Base-by-base conservation (phyloP, 2,888 invertebrate genomes). In the Lamproptera curius region DNA sequence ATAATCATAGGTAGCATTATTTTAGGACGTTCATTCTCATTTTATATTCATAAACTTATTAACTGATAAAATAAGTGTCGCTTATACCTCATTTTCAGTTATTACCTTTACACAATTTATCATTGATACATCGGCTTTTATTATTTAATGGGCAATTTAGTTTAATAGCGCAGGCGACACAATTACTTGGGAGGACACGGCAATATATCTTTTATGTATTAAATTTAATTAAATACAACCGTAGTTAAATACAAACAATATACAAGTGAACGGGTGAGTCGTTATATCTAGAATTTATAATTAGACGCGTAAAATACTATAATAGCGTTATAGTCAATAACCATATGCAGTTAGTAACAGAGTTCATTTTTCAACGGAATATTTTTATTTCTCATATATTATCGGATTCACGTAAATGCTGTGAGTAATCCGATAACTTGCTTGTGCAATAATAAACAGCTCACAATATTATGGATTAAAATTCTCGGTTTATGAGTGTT, bases 241-340 rank as follows among this genome's bases (percentile, higher is more conserved):
- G 48, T 23, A 16, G 13, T 38, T 42, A 38, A 42, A 47, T 42
- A 38, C 34, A 42, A 38, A 48, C 38, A 42, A 48, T 48, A 48
- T 42, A 38, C 33, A 3, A 34, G 31, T 36, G 37, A 6, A 36
- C 31, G 36, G 37, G 11, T 11, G 23, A 33, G 42, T 42, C 47
- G 42, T 48, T 42, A 42, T 16, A 38, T 42, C 34, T 23, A 48
- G 42, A 48, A 48, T 38, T 48, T 48, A 48, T 42, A 42, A 48
- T 37, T 48, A 42, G 38, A 34, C 34, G 47, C 37, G 37, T 33
- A 42, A n/a, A n/a, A n/a, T n/a, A n/a, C n/a, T n/a, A n/a, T n/a
- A n/a, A n/a, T n/a, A n/a, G n/a, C n/a, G n/a, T n/a, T n/a, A n/a
- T n/a, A n/a, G n/a, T n/a, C n/a, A n/a, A n/a, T n/a, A n/a, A n/a